Conservation (phyloP, 2,888 invertebrate species). For the Apamea epomidion region DNA sequence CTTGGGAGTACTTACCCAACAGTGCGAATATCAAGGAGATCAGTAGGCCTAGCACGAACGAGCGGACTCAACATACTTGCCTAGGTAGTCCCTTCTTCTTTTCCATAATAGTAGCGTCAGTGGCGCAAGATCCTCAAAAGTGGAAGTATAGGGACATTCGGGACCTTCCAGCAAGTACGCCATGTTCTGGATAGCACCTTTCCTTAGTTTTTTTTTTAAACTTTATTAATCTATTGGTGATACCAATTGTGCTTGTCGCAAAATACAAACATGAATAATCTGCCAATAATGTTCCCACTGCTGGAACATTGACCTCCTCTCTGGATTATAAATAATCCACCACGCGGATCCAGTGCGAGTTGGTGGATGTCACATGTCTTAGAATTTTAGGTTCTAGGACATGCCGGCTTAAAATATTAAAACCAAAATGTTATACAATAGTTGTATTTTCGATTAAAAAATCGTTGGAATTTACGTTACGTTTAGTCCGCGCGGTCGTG, state of each 20-base stretch:
- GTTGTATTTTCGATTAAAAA: not conserved
- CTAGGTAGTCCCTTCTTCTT: not conserved
- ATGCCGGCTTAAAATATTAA: not conserved
- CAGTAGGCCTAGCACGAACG: not conserved
- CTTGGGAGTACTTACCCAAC: conserved; percentile 1
- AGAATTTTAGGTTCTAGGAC: not conserved
- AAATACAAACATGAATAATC: not conserved
- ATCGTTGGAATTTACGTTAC: too few relatives aligned
- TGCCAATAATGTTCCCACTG: not conserved
- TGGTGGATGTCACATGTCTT: not conserved
- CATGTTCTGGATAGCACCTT: not conserved
- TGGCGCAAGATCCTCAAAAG: not conserved
- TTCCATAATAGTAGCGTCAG: not conserved
- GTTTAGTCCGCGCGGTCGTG: not conserved
- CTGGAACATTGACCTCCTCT: not conserved
- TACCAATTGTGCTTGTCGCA: too few relatives aligned
- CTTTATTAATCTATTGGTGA: not conserved
- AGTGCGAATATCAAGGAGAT: not conserved
- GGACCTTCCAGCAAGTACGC: not conserved
- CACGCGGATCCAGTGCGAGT: not conserved
- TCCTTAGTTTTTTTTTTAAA: too few relatives aligned
- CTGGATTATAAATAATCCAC: too few relatives aligned
- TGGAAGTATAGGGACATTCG: not conserved
- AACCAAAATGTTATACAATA: not conserved
- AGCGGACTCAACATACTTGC: not conserved